Base-by-base conservation (phyloP, 2,888 invertebrate species). In the Caenorhabditis plicata region DNA sequence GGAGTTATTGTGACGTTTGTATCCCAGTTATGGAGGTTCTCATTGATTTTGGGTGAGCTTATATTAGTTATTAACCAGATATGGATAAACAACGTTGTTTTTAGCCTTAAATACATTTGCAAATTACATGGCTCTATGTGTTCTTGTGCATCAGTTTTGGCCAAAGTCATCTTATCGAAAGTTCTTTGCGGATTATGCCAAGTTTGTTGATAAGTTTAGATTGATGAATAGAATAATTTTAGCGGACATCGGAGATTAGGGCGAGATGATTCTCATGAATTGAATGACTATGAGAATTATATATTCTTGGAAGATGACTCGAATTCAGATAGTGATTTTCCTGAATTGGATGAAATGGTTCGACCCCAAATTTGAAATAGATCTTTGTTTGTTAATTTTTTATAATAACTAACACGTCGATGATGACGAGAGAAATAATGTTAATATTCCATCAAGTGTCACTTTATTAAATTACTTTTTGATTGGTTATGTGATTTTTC, bases 91-190 rank as follows among this genome's bases (percentile, higher is more conserved):
- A 7, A 13, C 25, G 13, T 9, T 38, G 45, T 61, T 83, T 84
- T 1, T 83, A 92, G 94, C 92, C 78, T 92, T 95, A 19, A 65
- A 60, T 13, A 63, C 92, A 81, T 91, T 93, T 1, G 94, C 92
- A 0, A 94, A 96, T 81, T 91, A 92, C 82, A 86, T 94, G 75
- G 94, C 93, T 1, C 92, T 91, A 82, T 90, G 91, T 74, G 90
- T 93, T 31, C 90, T 95, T 89, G 89, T 93, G 0, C 94, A 95
- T 81, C 85, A 96, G 64, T 85, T 96, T 62, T 96, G 94, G 94
- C 95, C 95, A 32, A 91, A 91, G 46, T 86, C 92, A 25, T 64
- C 74, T 4, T 73, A 76, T 38, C 45, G 72, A 17, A 64, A 66
- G 17, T 78, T 72, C 51, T 78, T 78, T 38, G 50, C 56, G 7